A percentile compares a stretch with the other conserved stretches of the same genome.
phyloP scores from a whole-genome alignment of 2,888 invertebrate genomes.

The Eilema griseolum region DNA sequence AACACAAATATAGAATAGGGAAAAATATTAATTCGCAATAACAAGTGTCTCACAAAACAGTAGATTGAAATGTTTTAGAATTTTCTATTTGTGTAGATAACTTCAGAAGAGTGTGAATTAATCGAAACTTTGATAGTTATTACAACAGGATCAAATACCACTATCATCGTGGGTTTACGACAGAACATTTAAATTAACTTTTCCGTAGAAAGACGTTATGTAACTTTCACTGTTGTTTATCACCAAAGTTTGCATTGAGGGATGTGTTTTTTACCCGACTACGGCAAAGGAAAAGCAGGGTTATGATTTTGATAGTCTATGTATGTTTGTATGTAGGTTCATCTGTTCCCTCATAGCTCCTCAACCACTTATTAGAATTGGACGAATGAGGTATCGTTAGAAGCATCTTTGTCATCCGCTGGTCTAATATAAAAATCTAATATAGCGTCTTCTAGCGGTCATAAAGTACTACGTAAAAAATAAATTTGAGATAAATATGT shows the following conservation, averaged over 20 bases:
- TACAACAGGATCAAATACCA: not conserved
- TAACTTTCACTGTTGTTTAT: conserved; percentile 2
- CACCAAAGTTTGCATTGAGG: conserved; percentile 18
- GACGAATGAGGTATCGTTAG: too few relatives aligned
- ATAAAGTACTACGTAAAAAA: too few relatives aligned
- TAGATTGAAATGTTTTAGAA: not conserved
- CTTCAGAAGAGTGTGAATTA: not conserved
- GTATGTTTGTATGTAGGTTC: too few relatives aligned
- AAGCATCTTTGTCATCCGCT: too few relatives aligned
- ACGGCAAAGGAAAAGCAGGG: too few relatives aligned
- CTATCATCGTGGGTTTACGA: not conserved
- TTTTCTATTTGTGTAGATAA: not conserved
- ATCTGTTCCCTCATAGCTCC: too few relatives aligned
- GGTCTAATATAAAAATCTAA: too few relatives aligned
- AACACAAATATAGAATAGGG: not conserved
- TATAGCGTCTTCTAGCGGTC: too few relatives aligned
- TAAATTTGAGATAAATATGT: too few relatives aligned
- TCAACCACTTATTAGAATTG: too few relatives aligned
- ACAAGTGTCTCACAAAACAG: not conserved
- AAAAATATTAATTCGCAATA: not conserved
- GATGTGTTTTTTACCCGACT: not conserved
- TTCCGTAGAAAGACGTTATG: not conserved
- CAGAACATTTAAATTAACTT: not conserved
- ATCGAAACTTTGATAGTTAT: not conserved
- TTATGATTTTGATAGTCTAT: too few relatives aligned